These are phyloP conservation scores for Drosophila mercatorum DNA, from an alignment of 2,888 invertebrate species.

Conservation along the genomic window DNA sequence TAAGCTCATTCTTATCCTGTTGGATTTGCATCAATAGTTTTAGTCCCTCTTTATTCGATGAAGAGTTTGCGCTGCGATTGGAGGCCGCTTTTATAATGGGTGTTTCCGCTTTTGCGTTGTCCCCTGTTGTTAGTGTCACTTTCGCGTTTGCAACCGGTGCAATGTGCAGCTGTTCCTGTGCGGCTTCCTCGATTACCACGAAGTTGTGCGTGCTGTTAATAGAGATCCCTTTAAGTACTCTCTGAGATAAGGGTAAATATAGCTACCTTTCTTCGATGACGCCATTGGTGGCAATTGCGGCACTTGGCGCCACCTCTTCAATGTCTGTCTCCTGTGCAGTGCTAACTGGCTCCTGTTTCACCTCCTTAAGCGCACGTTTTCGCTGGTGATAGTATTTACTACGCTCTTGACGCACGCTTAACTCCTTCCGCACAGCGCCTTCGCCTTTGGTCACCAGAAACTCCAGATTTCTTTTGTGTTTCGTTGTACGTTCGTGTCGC, in stretches of 20 bases:
- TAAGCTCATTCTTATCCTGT: conserved; percentile 79
- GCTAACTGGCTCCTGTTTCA: conserved; percentile 17
- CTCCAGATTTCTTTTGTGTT: conserved; percentile 81
- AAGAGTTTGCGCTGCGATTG: conserved; percentile 15
- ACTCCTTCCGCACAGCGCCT: conserved; percentile 72
- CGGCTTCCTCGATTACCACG: conserved; percentile 12
- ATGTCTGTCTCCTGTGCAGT: conserved; percentile 1
- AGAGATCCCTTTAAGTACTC: background rate
- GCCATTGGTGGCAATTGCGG: background rate
- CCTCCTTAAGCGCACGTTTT: conserved; percentile 37
- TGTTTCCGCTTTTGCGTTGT: conserved; percentile 16
- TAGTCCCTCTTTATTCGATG: conserved; percentile 43
- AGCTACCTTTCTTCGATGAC: conserved; percentile 52
- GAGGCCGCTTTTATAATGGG: background rate
- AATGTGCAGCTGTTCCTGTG: conserved; percentile 27
- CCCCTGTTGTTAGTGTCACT: conserved; percentile 3
- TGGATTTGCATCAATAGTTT: conserved; percentile 55
- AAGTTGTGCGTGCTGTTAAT: conserved; percentile 25
- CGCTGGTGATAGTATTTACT: conserved; percentile 82
- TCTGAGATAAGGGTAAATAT: background rate
- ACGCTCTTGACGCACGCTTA: conserved; percentile 79
- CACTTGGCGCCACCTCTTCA: conserved; percentile 31
- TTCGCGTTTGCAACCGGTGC: conserved; percentile 5
- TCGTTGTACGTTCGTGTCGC: conserved; percentile 81
- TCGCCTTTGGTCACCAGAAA: conserved; percentile 78